Conservation (phyloP, 2,113 vertebrate species). For the Fukomys damarensis region DNA sequence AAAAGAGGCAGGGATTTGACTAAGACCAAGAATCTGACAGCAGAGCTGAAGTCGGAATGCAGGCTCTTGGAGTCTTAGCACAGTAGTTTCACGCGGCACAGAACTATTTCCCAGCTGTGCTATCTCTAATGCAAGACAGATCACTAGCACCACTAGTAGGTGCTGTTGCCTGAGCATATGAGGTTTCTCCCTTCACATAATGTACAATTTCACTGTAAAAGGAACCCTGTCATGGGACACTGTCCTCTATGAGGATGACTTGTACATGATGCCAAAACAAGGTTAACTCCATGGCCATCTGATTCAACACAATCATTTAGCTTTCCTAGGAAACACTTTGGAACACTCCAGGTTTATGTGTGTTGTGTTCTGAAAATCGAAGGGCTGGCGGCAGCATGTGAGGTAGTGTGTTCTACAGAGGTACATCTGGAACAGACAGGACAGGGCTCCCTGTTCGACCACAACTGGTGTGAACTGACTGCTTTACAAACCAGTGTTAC, state of each 20-base stretch:
- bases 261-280: background rate
- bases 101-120: background rate
- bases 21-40: background rate
- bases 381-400: background rate
- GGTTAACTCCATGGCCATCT: background rate
- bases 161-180: background rate
- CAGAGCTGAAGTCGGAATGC: background rate
- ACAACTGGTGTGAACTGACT: background rate
- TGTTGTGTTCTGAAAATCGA: background rate
- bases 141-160: slow-evolving; percentile 22
- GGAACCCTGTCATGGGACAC: too few species aligned
- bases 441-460: background rate
- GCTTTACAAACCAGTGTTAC: background rate
- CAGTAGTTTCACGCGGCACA: accelerated
- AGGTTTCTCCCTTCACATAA: background rate
- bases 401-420: background rate
- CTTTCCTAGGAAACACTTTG: background rate
- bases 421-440: background rate
- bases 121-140: too few species aligned
- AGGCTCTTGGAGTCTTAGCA: background rate
- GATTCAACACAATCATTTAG: background rate
- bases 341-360: background rate
- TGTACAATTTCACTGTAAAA: background rate
- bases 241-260: background rate
- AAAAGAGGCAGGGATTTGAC: background rate